Base-by-base conservation (phyloP, 2,113 vertebrate genomes). In the Stegastes partitus region DNA sequence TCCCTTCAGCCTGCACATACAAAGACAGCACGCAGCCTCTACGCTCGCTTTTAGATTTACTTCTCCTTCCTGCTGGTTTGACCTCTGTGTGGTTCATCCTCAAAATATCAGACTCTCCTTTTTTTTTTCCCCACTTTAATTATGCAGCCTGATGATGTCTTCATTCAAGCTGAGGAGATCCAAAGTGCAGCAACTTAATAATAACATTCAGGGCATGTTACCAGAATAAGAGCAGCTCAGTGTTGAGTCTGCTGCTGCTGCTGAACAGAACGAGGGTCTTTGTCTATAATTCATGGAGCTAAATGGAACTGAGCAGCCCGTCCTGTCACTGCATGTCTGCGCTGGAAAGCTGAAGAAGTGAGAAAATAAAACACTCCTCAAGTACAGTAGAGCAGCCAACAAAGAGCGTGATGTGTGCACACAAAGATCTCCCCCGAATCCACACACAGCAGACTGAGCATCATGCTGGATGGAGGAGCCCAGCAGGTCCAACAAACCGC, bases 251-350 rank as follows among this genome's bases (percentile, higher is more conserved):
- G 68, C 51, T 69, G 54, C 61, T 68, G 22, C 50, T 81, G 54
- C 74, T 81, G 82, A 87, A 58, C 73, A 81, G 71, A 87, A 87
- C 81, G n/a, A 9, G 69, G 54, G 64, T 91, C 93, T 95, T 94
- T 95, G 94, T 94, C 94, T 93, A 93, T 91, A 93, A 94, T 94
- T 94, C 89, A 94, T 93, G 81, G 70, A 85, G 79, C 81, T 77
- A 91, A 92, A 92, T 93, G 92, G 90, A 91, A 91, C 25, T 23
- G 79, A 83, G 89, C 82, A 87, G 89, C 26, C 81, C 62, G 44
- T 45, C 62, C 79, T 84, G 86, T 92, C 85, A 79, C 64, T 85
- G 67, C 77, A 67, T 21, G 67, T 91, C 81, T 87, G 83, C 76
- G 59, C 56, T 68, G 63, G 67, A 67, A 56, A 65, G 72, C 37